These are phyloP conservation scores for Agrotis clavis DNA, from an alignment of 2,888 invertebrate species.

Conservation along the genomic window DNA sequence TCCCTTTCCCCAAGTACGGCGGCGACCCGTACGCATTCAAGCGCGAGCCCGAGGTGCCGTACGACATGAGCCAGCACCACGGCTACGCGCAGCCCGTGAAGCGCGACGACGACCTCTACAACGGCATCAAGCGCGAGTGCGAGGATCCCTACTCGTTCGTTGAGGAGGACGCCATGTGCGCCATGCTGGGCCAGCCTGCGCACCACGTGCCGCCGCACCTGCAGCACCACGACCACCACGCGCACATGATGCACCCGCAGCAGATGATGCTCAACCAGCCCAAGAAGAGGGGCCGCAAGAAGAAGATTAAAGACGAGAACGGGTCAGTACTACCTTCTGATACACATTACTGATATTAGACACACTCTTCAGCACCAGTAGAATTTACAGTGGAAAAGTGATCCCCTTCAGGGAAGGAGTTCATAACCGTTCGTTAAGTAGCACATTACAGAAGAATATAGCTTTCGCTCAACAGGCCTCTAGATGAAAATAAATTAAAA, in stretches of 20 bases:
- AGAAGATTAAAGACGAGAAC: conserved; percentile 94
- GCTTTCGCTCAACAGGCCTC: not conserved
- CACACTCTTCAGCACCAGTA: conserved; percentile 4
- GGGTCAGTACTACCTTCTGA: conserved; percentile 81
- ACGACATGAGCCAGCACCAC: conserved; percentile 87
- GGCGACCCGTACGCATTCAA: conserved; percentile 86
- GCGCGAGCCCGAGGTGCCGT: conserved; percentile 85
- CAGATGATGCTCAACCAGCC: conserved; percentile 91
- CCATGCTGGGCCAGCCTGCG: conserved; percentile 85
- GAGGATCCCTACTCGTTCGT: conserved; percentile 97
- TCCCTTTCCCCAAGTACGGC: conserved; percentile 85
- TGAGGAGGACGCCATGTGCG: conserved; percentile 94
- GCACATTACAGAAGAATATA: not conserved
- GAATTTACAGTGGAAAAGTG: not conserved
- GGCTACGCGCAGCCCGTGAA: conserved; percentile 73
- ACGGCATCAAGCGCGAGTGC: conserved; percentile 91
- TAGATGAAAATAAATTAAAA: conserved; percentile 3
- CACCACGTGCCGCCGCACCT: conserved; percentile 77
- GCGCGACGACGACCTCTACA: conserved; percentile 84
- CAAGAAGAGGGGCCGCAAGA: conserved; percentile 96
- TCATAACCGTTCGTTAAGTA: not conserved
- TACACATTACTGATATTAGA: not conserved
- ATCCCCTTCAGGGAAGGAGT: not conserved
- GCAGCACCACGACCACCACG: conserved; percentile 82
- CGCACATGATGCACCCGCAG: conserved; percentile 83